Base-by-base conservation (phyloP, 1,140 invertebrate genomes). In the Ptiloglossa arizonensis region DNA sequence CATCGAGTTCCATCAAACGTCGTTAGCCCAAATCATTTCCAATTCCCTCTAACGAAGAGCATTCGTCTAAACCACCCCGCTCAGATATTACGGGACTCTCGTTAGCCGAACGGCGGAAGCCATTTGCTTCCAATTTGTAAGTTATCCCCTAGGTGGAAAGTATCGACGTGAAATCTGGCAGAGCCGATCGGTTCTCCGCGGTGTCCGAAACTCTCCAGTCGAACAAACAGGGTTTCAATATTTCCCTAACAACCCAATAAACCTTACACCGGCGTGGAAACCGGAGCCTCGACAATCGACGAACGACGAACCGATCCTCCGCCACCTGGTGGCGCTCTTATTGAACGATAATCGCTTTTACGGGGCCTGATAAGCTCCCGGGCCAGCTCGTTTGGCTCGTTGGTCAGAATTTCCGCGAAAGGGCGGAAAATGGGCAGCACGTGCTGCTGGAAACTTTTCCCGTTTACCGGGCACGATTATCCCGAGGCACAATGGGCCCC, bases 381-480 rank as follows among this genome's bases (percentile, higher is more conserved):
- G 64, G 50, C 15, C n/a, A 15, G 44, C 52, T 60, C 32, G 63
- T 68, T 59, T 46, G 19, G 9, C 6, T 6, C 5, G n/a, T 48
- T 1, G 22, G 17, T n/a, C n/a, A 13, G 13, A 48, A 1, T 60
- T 64, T 82, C 32, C 74, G 38, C 70, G 80, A 66, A 64, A 63
- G 27, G 54, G 38, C 32, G 0, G 32, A 41, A 38, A 69, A 80
- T 41, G 29, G 59, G 29, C 38, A 78, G 27, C 76, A 71, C 54
- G 77, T 80, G 66, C 64, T 50, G 50, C 59, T 44, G 50, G 35
- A 8, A n/a, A n/a, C n/a, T 3, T 71, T 71, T 67, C 38, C 77
- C 32, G 56, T 72, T 79, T 15, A 9, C 1, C 15, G 35, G 3
- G 24, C 29, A 76, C 74, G 84, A 82, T 86, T 86, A 86, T 86